Base-by-base conservation (phyloP, 1,140 invertebrate genomes). In the Zaprionus camerounensis region DNA sequence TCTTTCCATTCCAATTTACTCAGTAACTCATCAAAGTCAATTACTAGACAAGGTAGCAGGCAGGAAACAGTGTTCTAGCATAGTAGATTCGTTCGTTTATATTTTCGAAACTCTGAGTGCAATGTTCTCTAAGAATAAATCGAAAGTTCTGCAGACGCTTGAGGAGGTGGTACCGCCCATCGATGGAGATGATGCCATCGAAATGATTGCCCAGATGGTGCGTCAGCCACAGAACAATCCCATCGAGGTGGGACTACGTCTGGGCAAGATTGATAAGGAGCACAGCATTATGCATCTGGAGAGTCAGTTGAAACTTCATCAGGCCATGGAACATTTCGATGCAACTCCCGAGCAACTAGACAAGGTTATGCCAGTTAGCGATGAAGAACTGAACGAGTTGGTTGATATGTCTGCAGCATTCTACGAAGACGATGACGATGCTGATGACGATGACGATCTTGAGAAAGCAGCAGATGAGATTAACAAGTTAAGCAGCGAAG, bases 61-160 rank as follows among this genome's bases (percentile, higher is more conserved):
- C 72, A 70, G 72, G 58, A 70, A 75, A 75, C 57, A 75, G 55
- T 17, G 11, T n/a, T 11, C 13, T 24, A 56, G 13, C 12, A 5
- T 55, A 55, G 13, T 15, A n/a, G 22, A 56, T 17, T 55, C 67
- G 34, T 72, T 71, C 56, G 61, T n/a, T 57, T 2, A 56, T 17
- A 55, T 41, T 74, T 68, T 77, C 26, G 22, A 20, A 36, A 61
- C n/a, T 62, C 59, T 22, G 20, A 59, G 62, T 46, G 13, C 34
- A 66, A 88, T 75, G 75, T 76, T 76, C 66, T 71, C 56, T n/a
- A 74, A 68, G 20, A 76, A 57, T 9, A 81, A 85, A 62, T 90
- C 85, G 15, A 90, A 90, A 66, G 71, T 85, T 62, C 53, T 88
- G 17, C 70, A 90, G 28, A 74, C 85, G 0, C 44, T 90, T 46